Evolutionary conservation across 2,797 vertebrate species (phyloP).

Genomic region (Helicolenus hilgendorfi): DNA sequence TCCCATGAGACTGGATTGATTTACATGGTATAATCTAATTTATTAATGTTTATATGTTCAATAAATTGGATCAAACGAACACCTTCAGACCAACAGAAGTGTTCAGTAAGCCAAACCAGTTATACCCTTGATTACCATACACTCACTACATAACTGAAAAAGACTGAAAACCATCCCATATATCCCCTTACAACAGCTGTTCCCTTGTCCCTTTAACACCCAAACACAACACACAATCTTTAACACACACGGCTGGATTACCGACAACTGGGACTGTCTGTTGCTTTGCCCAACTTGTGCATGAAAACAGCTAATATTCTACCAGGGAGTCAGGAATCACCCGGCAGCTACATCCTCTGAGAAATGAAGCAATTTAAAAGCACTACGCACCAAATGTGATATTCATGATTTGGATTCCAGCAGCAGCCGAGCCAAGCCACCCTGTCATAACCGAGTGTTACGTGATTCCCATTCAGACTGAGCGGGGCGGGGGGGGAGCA

Average conservation of each 20-base stretch:
- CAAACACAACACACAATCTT: constrained; percentile 18
- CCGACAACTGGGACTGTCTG: constrained; percentile 62
- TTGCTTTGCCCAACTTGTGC: constrained; percentile 63
- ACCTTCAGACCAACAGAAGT: constrained; percentile 11
- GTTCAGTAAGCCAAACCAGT: constrained; percentile 23
- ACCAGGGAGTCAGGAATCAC: constrained; percentile 74
- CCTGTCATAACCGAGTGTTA: constrained; percentile 79
- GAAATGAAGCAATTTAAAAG: constrained; percentile 90
- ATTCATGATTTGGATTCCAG: constrained; percentile 88
- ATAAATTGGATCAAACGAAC: constrained; percentile 28
- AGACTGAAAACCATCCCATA: constrained; percentile 3
- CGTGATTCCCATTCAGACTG: constrained; percentile 75
- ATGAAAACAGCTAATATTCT: constrained; percentile 79
- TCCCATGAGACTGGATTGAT: not conserved
- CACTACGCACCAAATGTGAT: constrained; percentile 87
- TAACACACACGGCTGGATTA: constrained; percentile 53
- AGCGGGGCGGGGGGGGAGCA: constrained; percentile 1
- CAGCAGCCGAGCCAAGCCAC: constrained; percentile 69
- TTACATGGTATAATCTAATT: constrained; percentile 6
- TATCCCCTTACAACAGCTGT: constrained; percentile 24
- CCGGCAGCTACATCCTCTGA: constrained; percentile 79
- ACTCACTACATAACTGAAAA: constrained; percentile 5
- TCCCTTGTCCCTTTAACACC: constrained; percentile 26
- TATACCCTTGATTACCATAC: not conserved
- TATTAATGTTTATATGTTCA: not conserved